Conservation (phyloP, 2,797 vertebrate genomes). For the Lithobates pipiens region DNA sequence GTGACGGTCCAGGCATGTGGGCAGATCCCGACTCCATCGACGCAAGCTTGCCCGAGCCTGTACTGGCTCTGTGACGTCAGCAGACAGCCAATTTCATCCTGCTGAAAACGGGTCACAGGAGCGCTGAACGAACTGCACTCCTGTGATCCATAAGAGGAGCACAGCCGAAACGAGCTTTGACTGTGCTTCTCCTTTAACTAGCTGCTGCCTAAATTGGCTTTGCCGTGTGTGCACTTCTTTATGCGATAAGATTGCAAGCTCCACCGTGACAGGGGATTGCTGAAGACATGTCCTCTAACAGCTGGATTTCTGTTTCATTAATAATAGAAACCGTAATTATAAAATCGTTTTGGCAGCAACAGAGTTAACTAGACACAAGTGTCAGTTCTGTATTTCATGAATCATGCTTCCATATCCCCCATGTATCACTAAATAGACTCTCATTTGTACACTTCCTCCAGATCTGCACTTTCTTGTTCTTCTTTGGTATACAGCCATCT, state of each 20-base stretch:
- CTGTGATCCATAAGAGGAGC: too few relatives aligned
- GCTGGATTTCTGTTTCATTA: neutral
- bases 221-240: too few relatives aligned
- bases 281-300: neutral
- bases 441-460: conserved; percentile 7
- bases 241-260: neutral
- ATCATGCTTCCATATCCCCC: conserved; percentile 15
- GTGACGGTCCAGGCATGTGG: too few relatives aligned
- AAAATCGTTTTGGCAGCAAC: neutral
- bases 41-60: too few relatives aligned
- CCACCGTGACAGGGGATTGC: neutral
- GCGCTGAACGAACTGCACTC: too few relatives aligned
- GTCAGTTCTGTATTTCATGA: neutral
- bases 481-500: conserved; percentile 35
- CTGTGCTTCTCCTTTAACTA: too few relatives aligned
- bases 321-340: neutral
- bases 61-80: too few relatives aligned
- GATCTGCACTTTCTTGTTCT: conserved; percentile 9
- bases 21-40: too few relatives aligned
- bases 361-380: neutral
- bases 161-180: too few relatives aligned
- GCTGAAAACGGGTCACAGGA: too few relatives aligned
- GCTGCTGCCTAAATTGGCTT: too few relatives aligned
- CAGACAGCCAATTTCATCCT: too few relatives aligned
- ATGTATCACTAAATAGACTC: conserved; percentile 13